Evolutionary conservation across 2,113 vertebrate genomes (phyloP), one percentile per base, ranked within the genome.

Genomic region (Pelusios castaneus): DNA sequence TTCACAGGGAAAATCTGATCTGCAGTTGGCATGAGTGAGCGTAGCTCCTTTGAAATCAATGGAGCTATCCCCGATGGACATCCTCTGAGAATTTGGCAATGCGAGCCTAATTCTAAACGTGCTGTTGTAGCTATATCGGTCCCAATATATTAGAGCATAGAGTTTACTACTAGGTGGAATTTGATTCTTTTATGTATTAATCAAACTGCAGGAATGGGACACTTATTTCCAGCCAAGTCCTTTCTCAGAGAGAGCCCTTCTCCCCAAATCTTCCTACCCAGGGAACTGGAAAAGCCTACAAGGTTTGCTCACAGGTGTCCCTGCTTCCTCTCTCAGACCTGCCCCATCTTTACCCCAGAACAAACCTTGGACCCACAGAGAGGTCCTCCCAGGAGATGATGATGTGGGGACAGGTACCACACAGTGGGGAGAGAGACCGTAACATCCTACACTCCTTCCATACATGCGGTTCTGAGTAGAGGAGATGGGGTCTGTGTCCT

Each of bases 331-430:
- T 56, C 79, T 80, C n/a, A 14, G 52, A 11, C 34, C 22, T n/a
- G 31, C n/a, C 10, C 38, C 19, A 73, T 43, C 79, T 41, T 4
- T 80, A 8, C n/a, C 24, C 52, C 79, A 80, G n/a, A 2, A 1
- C n/a, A 54, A 41, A 77, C 21, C 6, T 67, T 80, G 41, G 77
- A 5, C 12, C 38, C 34, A 45, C 0, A 0, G 54, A 56, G 10
- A 43, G 14, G 54, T 47, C 11, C 43, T 77, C 34, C 41, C 86
- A 22, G 0, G 14, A 82, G 75, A 56, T 49, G 60, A 3, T 31
- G 81, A 38, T 21, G 29, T 52, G 3, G 5, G 58, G 13, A 1
- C 10, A 41, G 38, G 0, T 1, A 1, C 43, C 27, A 81, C 17
- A 34, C 29, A 81, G 31, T 16, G 58, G 31, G 22, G 92, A 89